Percentiles rank a stretch among this genome's conserved stretches.
Conservation (phyloP, 2,797 vertebrate genomes). For the Liasis olivaceus region DNA sequence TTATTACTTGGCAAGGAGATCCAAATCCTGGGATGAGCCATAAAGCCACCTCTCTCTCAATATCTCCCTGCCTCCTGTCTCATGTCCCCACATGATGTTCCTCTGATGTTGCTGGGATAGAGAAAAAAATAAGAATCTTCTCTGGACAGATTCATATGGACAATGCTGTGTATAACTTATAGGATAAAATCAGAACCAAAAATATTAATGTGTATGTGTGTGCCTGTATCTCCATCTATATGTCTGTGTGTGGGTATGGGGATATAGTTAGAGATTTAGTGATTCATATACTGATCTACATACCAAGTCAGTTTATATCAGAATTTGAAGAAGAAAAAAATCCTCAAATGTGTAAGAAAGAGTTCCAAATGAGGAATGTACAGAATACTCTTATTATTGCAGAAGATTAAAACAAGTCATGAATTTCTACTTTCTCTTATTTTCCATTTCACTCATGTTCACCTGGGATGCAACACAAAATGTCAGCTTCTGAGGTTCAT, state of each 20-base stretch:
- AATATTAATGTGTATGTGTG: not conserved
- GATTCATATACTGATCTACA: not conserved
- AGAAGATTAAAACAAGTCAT: not conserved
- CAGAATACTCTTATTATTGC: not conserved
- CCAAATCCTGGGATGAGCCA: too few species aligned
- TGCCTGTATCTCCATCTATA: not conserved
- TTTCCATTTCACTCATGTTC: not conserved
- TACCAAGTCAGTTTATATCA: not conserved
- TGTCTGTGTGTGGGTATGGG: not conserved
- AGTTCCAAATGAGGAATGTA: not conserved
- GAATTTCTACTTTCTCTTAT: not conserved
- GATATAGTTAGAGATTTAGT: not conserved
- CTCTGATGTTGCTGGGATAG: not conserved
- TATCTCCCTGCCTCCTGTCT: not conserved
- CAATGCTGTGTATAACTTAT: not conserved
- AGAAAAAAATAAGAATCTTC: not conserved
- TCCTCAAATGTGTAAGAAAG: not conserved
- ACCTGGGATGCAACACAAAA: not conserved
- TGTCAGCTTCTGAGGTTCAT: not conserved
- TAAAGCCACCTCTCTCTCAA: not conserved
- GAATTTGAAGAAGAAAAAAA: not conserved
- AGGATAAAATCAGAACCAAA: not conserved
- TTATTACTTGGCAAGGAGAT: not conserved
- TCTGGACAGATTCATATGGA: not conserved
- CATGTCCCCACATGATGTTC: not conserved